These are phyloP conservation scores for Microcebus jonahi DNA, from an alignment of 2,113 vertebrate species.

Conservation along the genomic window DNA sequence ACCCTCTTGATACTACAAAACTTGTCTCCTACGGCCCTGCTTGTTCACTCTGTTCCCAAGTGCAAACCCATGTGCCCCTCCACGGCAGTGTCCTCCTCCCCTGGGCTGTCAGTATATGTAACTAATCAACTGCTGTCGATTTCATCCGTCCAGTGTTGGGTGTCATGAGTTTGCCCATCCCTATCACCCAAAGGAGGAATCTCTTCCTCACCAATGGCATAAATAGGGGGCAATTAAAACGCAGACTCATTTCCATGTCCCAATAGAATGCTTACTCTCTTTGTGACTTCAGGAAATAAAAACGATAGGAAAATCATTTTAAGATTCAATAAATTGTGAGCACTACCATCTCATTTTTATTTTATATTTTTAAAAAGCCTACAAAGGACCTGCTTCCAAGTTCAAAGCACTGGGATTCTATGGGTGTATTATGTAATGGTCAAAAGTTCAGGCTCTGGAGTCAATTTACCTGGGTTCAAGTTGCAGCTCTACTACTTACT, in stretches of 20 bases:
- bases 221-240: neutral
- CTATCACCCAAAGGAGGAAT: neutral
- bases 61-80: neutral
- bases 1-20: neutral
- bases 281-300: neutral
- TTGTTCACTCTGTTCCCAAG: neutral
- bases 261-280: neutral
- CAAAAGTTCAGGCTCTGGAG: neutral
- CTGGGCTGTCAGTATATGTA: neutral
- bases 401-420: neutral
- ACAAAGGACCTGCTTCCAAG: neutral
- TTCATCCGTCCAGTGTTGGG: neutral
- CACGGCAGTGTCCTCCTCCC: neutral
- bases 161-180: neutral
- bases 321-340: neutral
- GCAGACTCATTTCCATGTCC: neutral
- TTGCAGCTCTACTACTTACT: neutral
- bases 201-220: neutral
- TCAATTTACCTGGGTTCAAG: neutral
- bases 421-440: neutral
- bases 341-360: neutral
- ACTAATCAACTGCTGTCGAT: neutral
- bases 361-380: neutral
- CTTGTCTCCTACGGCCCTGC: neutral
- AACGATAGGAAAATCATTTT: neutral